Percentiles rank a stretch among this genome's conserved stretches.
These are phyloP conservation scores for Drusus annulatus DNA, from an alignment of 1,140 invertebrate species.

Conservation along the genomic window DNA sequence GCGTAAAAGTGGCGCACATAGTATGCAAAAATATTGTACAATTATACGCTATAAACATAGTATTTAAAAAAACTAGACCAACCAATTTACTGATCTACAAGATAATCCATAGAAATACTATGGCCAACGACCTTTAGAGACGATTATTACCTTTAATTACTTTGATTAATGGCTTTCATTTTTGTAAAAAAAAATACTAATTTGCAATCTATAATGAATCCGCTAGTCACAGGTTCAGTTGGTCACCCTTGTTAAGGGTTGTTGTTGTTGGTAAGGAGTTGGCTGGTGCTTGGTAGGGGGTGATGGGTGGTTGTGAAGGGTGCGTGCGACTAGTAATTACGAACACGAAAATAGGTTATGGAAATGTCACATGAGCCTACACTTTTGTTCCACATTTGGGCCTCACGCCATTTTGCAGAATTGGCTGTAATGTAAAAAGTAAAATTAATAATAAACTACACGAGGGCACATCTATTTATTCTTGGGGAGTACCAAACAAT, in stretches of 20 bases:
- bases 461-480: too few relatives aligned
- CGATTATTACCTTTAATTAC: background rate
- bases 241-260: constrained; percentile 25
- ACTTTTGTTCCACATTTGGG: constrained; percentile 38
- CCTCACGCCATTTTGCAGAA: constrained; percentile 9
- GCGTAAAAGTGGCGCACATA: too few relatives aligned
- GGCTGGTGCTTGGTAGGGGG: too few relatives aligned
- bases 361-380: constrained; percentile 48
- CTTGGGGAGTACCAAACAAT: too few relatives aligned
- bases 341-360: constrained; percentile 27
- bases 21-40: too few relatives aligned
- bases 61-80: too few relatives aligned
- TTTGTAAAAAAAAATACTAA: background rate
- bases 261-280: background rate
- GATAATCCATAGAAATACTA: too few relatives aligned
- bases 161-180: constrained; percentile 1
- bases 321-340: constrained; percentile 30
- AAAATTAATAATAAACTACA: too few relatives aligned
- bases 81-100: too few relatives aligned
- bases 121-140: background rate
- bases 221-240: background rate
- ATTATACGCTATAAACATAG: too few relatives aligned
- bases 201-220: constrained; percentile 26
- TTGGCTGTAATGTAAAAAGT: too few relatives aligned
- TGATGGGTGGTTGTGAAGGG: too few relatives aligned